A percentile compares a stretch with the other conserved stretches of the same genome.
phyloP scores from a whole-genome alignment of 2,888 invertebrate genomes.

The Sphaerophoria rueppellii region DNA sequence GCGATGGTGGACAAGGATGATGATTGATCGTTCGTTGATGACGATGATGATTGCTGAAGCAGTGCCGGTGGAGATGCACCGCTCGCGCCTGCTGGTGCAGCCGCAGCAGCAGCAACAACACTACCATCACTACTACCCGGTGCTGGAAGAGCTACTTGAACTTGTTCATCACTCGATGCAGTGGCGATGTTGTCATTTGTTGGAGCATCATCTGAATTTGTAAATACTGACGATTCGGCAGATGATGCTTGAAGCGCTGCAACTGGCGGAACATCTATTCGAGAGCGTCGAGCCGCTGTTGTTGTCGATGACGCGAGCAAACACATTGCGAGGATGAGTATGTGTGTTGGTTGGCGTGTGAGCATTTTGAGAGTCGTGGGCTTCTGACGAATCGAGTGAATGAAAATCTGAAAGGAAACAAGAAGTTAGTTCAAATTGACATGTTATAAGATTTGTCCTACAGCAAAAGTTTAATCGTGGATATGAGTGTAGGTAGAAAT shows the following conservation, averaged over 20 bases:
- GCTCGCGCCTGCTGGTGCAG: constrained; percentile 64
- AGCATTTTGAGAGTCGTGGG: constrained; percentile 63
- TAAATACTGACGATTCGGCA: constrained; percentile 51
- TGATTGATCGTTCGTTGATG: constrained; percentile 64
- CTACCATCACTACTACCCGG: constrained; percentile 75
- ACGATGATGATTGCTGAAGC: constrained; percentile 75
- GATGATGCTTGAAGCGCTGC: constrained; percentile 45
- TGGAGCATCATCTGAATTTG: constrained; percentile 76
- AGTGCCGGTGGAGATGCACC: constrained; percentile 77
- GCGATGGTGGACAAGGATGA: constrained; percentile 67
- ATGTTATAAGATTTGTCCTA: constrained; percentile 71
- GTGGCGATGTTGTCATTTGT: constrained; percentile 76
- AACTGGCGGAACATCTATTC: constrained; percentile 77
- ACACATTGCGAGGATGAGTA: constrained; percentile 73
- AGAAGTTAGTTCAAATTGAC: constrained; percentile 62
- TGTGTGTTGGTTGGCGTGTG: constrained; percentile 73
- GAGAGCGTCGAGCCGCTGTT: constrained; percentile 78
- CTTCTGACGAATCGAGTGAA: constrained; percentile 11
- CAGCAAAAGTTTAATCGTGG: constrained; percentile 36
- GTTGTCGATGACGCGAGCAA: constrained; percentile 74
- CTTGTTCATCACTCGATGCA: constrained; percentile 76
- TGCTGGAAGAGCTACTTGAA: constrained; percentile 77
- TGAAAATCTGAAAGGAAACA: constrained; percentile 58
- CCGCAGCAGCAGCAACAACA: too few relatives aligned
- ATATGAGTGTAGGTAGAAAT: constrained; percentile 40